Evolutionary conservation across 2,888 invertebrate genomes (phyloP).

Genomic region (Drosophila tripunctata): DNA sequence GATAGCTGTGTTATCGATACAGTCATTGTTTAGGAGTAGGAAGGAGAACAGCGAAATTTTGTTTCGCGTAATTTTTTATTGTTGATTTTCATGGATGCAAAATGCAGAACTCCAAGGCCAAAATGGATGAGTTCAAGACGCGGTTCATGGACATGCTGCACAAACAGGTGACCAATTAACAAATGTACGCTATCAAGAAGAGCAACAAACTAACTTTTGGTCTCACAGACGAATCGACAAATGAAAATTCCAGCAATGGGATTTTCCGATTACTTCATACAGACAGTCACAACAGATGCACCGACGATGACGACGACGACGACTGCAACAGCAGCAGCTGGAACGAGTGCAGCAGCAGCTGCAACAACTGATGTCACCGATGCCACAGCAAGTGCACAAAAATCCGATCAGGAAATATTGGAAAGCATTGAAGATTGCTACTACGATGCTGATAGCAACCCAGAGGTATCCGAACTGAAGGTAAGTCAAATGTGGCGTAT

Average conservation of each 20-base stretch:
- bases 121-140: conserved; percentile 84
- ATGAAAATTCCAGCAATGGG: conserved; percentile 85
- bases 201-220: background rate
- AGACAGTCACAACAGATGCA: conserved; percentile 81
- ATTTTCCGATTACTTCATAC: conserved; percentile 84
- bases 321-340: conserved; percentile 9
- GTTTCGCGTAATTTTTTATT: conserved; percentile 57
- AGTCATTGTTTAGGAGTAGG: conserved; percentile 44
- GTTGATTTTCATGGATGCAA: conserved; percentile 64
- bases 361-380: conserved; percentile 44
- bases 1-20: conserved; percentile 17
- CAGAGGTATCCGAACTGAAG: conserved; percentile 81
- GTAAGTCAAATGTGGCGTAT: conserved; percentile 66
- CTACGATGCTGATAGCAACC: conserved; percentile 80
- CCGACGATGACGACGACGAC: conserved; percentile 51
- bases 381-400: conserved; percentile 56
- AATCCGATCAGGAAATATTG: conserved; percentile 84
- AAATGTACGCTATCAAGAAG: background rate
- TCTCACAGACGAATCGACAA: conserved; percentile 79
- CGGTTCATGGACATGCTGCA: conserved; percentile 84
- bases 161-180: conserved; percentile 80
- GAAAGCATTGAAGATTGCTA: conserved; percentile 83
- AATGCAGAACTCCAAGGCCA: conserved; percentile 77
- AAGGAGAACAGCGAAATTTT: conserved; percentile 42
- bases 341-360: conserved; percentile 56